Conservation (phyloP, 2,888 invertebrate genomes). For the Nipponacmea schrenckii region DNA sequence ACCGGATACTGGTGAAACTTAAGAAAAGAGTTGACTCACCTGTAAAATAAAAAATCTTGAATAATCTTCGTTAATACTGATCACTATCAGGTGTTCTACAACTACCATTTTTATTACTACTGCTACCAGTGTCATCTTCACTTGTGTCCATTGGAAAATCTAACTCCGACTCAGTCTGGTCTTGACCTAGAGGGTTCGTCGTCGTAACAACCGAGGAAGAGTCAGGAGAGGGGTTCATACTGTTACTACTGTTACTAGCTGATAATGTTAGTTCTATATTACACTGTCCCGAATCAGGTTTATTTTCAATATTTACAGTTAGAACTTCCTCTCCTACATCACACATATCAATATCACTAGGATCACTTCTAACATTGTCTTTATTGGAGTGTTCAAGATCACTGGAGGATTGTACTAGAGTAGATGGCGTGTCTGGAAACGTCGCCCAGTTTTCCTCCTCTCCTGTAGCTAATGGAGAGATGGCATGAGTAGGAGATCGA, state of each 20-base stretch:
- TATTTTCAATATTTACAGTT: conserved; percentile 49
- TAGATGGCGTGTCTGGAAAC: conserved; percentile 28
- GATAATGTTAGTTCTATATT: conserved; percentile 24
- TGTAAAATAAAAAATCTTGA: background rate
- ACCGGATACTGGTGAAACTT: no score
- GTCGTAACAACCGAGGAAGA: background rate
- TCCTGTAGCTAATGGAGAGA: conserved; percentile 8
- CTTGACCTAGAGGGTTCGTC: background rate
- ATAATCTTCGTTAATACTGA: background rate
- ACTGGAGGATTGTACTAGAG: conserved; percentile 1
- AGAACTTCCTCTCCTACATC: conserved; percentile 46
- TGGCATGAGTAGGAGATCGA: conserved; percentile 19
- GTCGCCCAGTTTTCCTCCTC: conserved; percentile 35
- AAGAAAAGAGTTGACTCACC: background rate
- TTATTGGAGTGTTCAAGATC: background rate
- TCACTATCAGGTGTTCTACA: conserved; percentile 13
- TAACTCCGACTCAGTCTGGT: background rate
- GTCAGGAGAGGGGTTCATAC: background rate
- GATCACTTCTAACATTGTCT: background rate
- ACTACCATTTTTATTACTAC: conserved; percentile 2
- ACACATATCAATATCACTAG: background rate
- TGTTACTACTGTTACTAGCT: conserved; percentile 11
- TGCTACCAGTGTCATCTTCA: background rate
- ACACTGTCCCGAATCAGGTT: conserved; percentile 27
- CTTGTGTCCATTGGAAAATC: background rate